Evolutionary conservation across 2,797 vertebrate genomes (phyloP).

Genomic region (Amniataba percoides): DNA sequence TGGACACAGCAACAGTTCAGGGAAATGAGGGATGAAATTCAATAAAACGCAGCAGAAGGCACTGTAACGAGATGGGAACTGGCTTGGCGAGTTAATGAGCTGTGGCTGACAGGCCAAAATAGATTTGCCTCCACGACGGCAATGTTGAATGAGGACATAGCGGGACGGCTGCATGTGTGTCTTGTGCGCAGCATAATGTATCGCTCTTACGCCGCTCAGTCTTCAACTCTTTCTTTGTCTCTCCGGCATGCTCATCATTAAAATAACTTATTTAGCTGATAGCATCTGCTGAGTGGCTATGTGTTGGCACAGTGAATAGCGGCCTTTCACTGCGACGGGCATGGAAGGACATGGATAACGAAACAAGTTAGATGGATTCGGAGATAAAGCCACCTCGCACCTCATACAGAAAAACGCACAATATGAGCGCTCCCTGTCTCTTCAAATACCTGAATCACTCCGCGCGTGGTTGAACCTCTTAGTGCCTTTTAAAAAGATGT

Average conservation of each 20-base stretch:
- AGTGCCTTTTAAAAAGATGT: neutral
- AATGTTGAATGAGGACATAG: slow-evolving; percentile 27
- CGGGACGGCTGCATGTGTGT: slow-evolving; percentile 1
- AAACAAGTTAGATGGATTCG: slow-evolving; percentile 7
- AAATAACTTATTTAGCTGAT: slow-evolving; percentile 69
- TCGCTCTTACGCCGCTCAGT: slow-evolving; percentile 16
- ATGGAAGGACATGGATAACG: slow-evolving; percentile 24
- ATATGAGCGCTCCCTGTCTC: neutral
- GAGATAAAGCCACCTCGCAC: neutral
- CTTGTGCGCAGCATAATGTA: slow-evolving; percentile 30
- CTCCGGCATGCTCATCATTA: slow-evolving; percentile 54
- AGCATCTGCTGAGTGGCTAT: slow-evolving; percentile 62
- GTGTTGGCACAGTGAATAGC: slow-evolving; percentile 56
- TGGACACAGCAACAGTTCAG: slow-evolving; percentile 23
- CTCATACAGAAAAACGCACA: neutral
- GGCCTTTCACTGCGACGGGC: slow-evolving; percentile 33
- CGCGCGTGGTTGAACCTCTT: neutral
- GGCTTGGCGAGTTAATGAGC: slow-evolving; percentile 57
- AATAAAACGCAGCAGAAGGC: slow-evolving; percentile 57
- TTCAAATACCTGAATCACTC: neutral
- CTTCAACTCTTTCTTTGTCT: slow-evolving; percentile 55
- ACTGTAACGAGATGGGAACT: slow-evolving; percentile 40
- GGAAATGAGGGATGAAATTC: slow-evolving; percentile 69
- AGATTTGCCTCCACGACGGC: slow-evolving; percentile 37
- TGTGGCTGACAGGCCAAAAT: slow-evolving; percentile 47